phyloP scores from a whole-genome alignment of 2,888 invertebrate genomes.

The Charanyca ferruginea region DNA sequence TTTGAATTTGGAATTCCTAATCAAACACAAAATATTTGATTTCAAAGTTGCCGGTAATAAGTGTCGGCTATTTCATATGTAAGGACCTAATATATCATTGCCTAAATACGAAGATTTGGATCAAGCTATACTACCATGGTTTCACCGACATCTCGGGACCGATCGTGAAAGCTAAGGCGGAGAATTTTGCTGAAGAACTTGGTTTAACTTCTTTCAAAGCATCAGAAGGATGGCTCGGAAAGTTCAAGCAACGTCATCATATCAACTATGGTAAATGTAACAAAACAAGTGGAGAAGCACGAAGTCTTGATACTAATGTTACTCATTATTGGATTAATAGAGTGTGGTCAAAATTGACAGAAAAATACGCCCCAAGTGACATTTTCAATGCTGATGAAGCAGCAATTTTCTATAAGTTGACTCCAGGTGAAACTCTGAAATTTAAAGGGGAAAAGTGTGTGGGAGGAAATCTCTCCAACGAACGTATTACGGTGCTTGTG shows the following conservation, averaged over 20 bases:
- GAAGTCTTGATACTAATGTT: too few species aligned
- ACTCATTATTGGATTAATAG: background rate
- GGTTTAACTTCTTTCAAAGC: background rate
- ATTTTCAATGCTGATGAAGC: slow-evolving; percentile 1
- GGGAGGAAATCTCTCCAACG: background rate
- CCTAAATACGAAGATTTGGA: background rate
- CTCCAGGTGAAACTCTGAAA: slow-evolving; percentile 2
- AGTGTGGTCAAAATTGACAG: background rate
- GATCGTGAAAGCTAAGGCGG: slow-evolving; percentile 3
- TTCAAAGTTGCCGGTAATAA: too few species aligned
- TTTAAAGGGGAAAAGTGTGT: slow-evolving; percentile 5
- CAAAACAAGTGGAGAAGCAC: background rate
- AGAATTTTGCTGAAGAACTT: background rate
- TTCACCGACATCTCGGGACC: background rate
- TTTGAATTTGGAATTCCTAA: too few species aligned
- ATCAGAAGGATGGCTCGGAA: slow-evolving; percentile 8
- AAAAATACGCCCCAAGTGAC: background rate
- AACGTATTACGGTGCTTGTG: background rate
- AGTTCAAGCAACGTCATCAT: slow-evolving; percentile 6
- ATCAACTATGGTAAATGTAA: slow-evolving; percentile 1
- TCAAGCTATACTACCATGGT: background rate
- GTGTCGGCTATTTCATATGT: too few species aligned
- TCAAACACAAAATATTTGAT: too few species aligned
- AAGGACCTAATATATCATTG: too few species aligned
- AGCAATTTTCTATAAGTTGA: slow-evolving; percentile 3